Base-by-base conservation (phyloP, 2,113 vertebrate species). In the Neodontobutis hainanensis region DNA sequence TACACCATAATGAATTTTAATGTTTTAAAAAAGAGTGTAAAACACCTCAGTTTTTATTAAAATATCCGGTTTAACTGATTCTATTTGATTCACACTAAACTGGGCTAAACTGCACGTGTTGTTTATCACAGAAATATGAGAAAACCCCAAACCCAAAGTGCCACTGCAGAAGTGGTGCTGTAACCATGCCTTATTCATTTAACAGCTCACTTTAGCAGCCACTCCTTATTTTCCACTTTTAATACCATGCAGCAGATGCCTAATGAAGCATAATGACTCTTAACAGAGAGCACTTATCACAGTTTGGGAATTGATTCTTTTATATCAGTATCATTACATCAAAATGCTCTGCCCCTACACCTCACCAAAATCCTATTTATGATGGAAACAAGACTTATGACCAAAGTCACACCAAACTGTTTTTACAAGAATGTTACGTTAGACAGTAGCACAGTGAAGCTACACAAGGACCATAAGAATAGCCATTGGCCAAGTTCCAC, bases 211-310 rank as follows among this genome's bases (percentile, higher is more conserved):
- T 38, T 55, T 14, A 36, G 52, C 9, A 36, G 15, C 52, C 52
- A 67, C 42, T 68, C 57, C 34, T 5, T 49, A 46, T 27, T 52
- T 63, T 65, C 47, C 6, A 53, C 49, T 57, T 66, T 45, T 61
- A 40, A 51, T 68, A 69, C 68, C 62, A 52, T 52, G 40, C 63
- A 45, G 55, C 15, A 53, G 61, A 52, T 35, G 14, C 34, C 59
- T 66, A 81, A 79, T 42, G 49, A 69, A 53, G 61, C 56, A 14
- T 4, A 19, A 50, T 80, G n/a, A 14, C 3, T 44, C 57, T 15
- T 44, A 19, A 52, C 67, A 72, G 77, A 74, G 72, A 70, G 35
- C 38, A 40, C 19, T 27, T 27, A 27, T 27, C 19, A 38, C 5
- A 12, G 2, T 10, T 50, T 42, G 4, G 11, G 3, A 8, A 16